phyloP scores from a whole-genome alignment of 2,797 vertebrate genomes.

The Peromyscus nudipes region DNA sequence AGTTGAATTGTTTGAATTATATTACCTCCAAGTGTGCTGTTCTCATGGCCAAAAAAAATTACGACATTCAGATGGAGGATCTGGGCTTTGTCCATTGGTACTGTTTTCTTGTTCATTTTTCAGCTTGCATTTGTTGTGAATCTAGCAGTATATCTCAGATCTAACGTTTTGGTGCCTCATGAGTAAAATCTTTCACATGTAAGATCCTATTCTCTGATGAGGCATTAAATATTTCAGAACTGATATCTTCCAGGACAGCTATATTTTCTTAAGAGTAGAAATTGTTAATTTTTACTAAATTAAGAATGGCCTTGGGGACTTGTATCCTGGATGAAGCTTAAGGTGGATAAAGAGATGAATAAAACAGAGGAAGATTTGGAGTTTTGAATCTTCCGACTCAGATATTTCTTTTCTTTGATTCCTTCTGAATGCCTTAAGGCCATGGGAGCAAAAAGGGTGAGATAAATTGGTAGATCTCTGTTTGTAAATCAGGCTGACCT shows the following conservation, averaged over 20 bases:
- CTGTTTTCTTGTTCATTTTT: not conserved
- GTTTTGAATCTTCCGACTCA: not conserved
- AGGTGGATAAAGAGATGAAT: not conserved
- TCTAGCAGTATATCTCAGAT: not conserved
- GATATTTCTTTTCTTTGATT: not conserved
- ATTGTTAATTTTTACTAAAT: not conserved
- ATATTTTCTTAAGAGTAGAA: not conserved
- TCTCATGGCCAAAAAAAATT: not conserved
- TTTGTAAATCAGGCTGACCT: constrained; percentile 39
- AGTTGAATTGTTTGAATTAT: not conserved
- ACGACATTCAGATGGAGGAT: not conserved
- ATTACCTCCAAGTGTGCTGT: not conserved
- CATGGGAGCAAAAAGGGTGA: not conserved
- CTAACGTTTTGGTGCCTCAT: not conserved
- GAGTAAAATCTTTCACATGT: not conserved
- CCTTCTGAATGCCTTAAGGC: constrained; percentile 19
- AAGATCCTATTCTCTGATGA: not conserved
- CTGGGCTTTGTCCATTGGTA: not conserved
- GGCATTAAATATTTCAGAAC: constrained; percentile 33
- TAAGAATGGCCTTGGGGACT: not conserved
- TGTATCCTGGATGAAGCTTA: not conserved
- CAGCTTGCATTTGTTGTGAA: not conserved
- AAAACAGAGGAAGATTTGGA: not conserved
- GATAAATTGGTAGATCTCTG: not conserved
- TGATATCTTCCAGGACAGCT: not conserved